Evolutionary conservation across 2,797 vertebrate genomes (phyloP), one percentile per base, ranked within the genome.

Genomic region (Hephaestus fuliginosus): DNA sequence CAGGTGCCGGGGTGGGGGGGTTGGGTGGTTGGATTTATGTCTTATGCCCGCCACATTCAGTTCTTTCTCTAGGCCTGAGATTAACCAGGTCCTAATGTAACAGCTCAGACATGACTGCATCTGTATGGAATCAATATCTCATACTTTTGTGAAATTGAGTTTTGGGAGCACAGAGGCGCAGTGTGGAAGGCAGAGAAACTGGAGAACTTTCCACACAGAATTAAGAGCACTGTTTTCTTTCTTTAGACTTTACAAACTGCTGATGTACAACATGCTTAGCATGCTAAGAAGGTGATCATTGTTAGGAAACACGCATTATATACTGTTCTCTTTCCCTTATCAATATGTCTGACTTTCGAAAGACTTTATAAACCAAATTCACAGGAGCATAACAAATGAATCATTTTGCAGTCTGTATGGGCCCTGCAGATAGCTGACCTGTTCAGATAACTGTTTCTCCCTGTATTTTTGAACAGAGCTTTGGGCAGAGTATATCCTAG

Each of bases 41-140:
- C 75, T 78, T 62, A 72, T 55, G 67, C 70, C 84, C 22, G 5
- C 52, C 78, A 82, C 70, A 64, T 88, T 87, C 83, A 78, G 86
- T 72, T 76, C 76, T 88, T 88, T 89, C 84, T 86, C 67, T 76
- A 74, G 82, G 70, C 71, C 76, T 76, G 61, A 92, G 92, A 94
- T 94, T 93, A 93, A 88, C 86, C 87, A 81, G 83, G 80, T 86
- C 77, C 81, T 93, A 90, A 92, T 92, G 91, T 90, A 90, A 86
- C 89, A 78, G 90, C 91, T 90, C 81, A 90, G 91, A 94, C 85
- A 92, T 88, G 81, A 89, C 79, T 83, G 91, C 85, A 74, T 93
- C 89, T 86, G 76, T 89, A 71, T 86, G 70, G 74, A 93, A 95
- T 95, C 93, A 92, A 95, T 95, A 95, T 85, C 92, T 94, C 93